phyloP scores from a whole-genome alignment of 2,888 invertebrate species.

The Gymnoscelis rufifasciata region DNA sequence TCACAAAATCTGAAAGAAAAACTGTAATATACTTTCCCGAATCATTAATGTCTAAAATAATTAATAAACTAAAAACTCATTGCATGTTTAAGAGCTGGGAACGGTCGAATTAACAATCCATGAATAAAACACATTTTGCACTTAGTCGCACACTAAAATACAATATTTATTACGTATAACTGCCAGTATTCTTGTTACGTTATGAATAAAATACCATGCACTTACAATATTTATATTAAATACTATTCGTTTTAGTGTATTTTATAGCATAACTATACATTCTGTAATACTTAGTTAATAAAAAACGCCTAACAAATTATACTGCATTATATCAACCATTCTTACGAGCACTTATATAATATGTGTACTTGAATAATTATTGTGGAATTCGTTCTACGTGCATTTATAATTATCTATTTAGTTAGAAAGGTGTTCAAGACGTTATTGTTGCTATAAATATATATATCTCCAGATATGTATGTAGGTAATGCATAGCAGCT shows the following conservation, averaged over 20 bases:
- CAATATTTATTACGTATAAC: conserved; percentile 8
- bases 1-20: too few species aligned
- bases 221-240: conserved; percentile 30
- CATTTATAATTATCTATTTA: too few species aligned
- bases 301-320: neutral
- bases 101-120: conserved; percentile 14
- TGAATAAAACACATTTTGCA: conserved; percentile 22
- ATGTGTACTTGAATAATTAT: too few species aligned
- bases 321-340: too few species aligned
- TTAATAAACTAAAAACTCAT: neutral
- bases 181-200: neutral
- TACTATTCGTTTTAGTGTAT: neutral
- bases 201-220: conserved; percentile 64
- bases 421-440: neutral
- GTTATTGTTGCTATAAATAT: neutral
- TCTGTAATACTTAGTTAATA: neutral
- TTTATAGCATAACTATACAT: neutral
- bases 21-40: too few species aligned
- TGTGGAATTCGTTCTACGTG: too few species aligned
- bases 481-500: conserved; percentile 2
- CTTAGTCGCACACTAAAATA: conserved; percentile 25
- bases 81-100: neutral
- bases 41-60: too few species aligned
- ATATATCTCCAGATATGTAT: neutral
- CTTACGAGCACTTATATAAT: too few species aligned